These are phyloP conservation scores for Physocephala rufipes DNA, from an alignment of 2,888 invertebrate species.

Conservation along the genomic window DNA sequence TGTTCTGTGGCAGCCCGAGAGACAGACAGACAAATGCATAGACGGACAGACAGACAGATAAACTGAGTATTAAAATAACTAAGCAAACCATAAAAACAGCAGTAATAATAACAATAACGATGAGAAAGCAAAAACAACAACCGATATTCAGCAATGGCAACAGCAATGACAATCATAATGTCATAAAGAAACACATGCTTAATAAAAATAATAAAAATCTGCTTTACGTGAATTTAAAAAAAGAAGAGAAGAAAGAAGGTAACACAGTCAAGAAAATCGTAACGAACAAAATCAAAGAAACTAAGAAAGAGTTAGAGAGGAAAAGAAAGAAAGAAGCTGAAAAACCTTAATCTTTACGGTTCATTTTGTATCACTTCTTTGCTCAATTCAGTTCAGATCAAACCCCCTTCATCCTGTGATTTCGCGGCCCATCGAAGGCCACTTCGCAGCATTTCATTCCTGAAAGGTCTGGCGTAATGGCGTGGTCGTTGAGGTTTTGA, in stretches of 20 bases:
- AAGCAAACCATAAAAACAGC: conserved; percentile 26
- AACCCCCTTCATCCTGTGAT: conserved; percentile 21
- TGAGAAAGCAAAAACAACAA: neutral
- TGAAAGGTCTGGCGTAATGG: neutral
- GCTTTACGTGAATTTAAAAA: conserved; percentile 28
- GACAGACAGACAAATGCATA: conserved; percentile 15
- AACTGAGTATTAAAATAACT: conserved; percentile 1
- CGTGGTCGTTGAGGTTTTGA: too few relatives aligned
- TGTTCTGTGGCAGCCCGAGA: conserved; percentile 36
- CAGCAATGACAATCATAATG: conserved; percentile 13
- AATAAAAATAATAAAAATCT: conserved; percentile 29
- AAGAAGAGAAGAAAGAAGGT: conserved; percentile 4
- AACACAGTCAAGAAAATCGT: conserved; percentile 22
- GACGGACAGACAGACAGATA: conserved; percentile 10
- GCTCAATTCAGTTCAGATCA: neutral
- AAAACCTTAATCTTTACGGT: conserved; percentile 31
- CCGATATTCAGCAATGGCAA: conserved; percentile 5
- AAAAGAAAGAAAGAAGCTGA: conserved; percentile 10
- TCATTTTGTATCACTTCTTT: conserved; percentile 31
- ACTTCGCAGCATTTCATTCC: neutral
- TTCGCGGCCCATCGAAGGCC: neutral
- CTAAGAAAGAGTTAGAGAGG: too few relatives aligned
- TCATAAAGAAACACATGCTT: conserved; percentile 30
- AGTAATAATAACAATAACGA: conserved; percentile 15
- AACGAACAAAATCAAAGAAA: too few relatives aligned